phyloP scores from a whole-genome alignment of 2,113 vertebrate species.

The Upupa epops region DNA sequence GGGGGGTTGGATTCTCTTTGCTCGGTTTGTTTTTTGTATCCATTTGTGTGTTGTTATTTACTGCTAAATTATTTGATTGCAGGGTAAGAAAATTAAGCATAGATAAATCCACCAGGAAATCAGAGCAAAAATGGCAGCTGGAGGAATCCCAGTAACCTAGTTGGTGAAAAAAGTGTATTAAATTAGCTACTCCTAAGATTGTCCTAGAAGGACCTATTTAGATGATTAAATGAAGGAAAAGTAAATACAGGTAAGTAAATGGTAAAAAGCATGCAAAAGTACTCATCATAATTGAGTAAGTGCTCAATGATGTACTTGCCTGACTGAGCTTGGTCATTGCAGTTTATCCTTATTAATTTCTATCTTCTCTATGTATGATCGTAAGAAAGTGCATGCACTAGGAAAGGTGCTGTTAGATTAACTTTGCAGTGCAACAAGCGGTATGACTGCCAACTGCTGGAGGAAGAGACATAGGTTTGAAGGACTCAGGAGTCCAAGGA shows the following conservation, averaged over 20 bases:
- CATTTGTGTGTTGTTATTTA: background rate
- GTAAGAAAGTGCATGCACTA: background rate
- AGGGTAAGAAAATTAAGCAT: background rate
- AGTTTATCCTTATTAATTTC: background rate
- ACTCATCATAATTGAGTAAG: background rate
- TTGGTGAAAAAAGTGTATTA: background rate
- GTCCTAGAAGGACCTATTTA: background rate
- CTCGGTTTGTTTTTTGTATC: background rate
- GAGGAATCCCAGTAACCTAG: background rate
- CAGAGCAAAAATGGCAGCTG: background rate
- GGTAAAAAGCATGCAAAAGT: background rate
- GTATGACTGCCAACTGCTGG: background rate
- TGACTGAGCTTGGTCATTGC: background rate
- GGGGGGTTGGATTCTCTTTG: background rate
- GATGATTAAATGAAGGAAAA: background rate
- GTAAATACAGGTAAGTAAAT: background rate
- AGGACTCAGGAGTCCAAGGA: no score
- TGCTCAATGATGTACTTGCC: background rate
- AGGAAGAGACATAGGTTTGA: background rate
- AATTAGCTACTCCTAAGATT: background rate
- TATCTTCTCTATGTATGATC: no score
- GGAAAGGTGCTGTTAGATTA: background rate
- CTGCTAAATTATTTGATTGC: background rate
- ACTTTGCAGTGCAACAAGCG: rapidly evolving
- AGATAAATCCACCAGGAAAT: background rate